Evolutionary conservation across 1,140 invertebrate genomes (phyloP).

Genomic region (Bombus balteatus): DNA sequence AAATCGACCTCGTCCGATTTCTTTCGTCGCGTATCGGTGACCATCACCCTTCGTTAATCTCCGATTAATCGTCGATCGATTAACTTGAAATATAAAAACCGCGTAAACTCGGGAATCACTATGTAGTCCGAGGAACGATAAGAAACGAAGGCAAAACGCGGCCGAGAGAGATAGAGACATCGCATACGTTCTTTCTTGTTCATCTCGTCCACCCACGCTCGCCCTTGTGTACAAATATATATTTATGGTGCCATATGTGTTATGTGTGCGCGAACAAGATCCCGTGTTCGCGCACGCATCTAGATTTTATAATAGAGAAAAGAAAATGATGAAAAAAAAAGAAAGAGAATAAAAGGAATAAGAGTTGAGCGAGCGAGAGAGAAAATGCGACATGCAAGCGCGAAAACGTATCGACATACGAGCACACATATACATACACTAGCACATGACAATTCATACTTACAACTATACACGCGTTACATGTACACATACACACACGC

Average conservation of each 20-base stretch:
- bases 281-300: constrained; percentile 40
- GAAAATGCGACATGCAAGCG: constrained; percentile 31
- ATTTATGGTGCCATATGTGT: constrained; percentile 59
- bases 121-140: not conserved
- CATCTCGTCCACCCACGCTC: constrained; percentile 44
- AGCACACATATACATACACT: not conserved
- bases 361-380: constrained; percentile 30
- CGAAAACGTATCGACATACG: constrained; percentile 39
- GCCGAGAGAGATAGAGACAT: not conserved
- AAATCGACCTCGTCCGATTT: not conserved
- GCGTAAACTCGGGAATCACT: too few relatives aligned
- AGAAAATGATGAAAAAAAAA: constrained; percentile 30
- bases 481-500: not conserved
- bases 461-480: too few relatives aligned
- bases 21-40: not conserved
- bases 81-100: too few relatives aligned
- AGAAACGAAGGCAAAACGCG: not conserved
- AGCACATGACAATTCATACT: too few relatives aligned
- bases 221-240: constrained; percentile 54
- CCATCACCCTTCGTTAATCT: not conserved
- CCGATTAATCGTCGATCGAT: too few relatives aligned
- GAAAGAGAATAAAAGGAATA: constrained; percentile 1
- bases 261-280: constrained; percentile 31
- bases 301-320: constrained; percentile 58
- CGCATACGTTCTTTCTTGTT: constrained; percentile 42